These are phyloP conservation scores for Megaceryle torquata DNA, from an alignment of 2,113 vertebrate species.

Conservation along the genomic window DNA sequence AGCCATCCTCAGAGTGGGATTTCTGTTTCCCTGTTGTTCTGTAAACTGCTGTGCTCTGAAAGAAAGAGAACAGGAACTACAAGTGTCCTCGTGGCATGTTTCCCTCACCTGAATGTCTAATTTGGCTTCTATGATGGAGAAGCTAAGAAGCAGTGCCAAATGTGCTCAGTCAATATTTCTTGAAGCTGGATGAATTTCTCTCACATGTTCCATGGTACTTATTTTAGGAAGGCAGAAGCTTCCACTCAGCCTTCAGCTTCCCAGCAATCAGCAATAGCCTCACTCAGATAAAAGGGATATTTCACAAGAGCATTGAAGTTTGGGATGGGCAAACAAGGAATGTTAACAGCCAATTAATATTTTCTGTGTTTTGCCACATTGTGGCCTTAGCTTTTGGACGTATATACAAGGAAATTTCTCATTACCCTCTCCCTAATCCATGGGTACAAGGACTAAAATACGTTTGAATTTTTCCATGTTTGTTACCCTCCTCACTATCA, in stretches of 20 bases:
- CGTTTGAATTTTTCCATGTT: neutral
- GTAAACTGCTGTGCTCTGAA: neutral
- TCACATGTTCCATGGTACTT: rapidly evolving
- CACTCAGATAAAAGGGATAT: neutral
- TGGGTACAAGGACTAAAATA: neutral
- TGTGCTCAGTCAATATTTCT: neutral
- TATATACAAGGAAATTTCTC: neutral
- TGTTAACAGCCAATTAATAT: neutral
- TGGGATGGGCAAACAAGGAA: neutral
- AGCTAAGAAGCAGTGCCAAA: neutral
- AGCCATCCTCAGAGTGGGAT: neutral
- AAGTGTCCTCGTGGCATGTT: neutral
- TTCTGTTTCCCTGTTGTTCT: neutral
- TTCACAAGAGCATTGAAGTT: neutral
- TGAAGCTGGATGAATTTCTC: neutral
- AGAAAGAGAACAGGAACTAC: neutral
- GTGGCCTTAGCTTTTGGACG: neutral
- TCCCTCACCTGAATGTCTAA: neutral
- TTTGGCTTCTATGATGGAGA: neutral
- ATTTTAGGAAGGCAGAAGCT: neutral
- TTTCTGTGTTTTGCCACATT: neutral
- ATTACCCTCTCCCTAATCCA: neutral
- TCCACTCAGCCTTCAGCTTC: neutral
- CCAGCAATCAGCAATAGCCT: neutral
- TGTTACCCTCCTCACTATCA: neutral